Percentiles rank a stretch among this genome's conserved stretches.
These are phyloP conservation scores for Anser cygnoides DNA, from an alignment of 2,113 vertebrate genomes.

Conservation along the genomic window DNA sequence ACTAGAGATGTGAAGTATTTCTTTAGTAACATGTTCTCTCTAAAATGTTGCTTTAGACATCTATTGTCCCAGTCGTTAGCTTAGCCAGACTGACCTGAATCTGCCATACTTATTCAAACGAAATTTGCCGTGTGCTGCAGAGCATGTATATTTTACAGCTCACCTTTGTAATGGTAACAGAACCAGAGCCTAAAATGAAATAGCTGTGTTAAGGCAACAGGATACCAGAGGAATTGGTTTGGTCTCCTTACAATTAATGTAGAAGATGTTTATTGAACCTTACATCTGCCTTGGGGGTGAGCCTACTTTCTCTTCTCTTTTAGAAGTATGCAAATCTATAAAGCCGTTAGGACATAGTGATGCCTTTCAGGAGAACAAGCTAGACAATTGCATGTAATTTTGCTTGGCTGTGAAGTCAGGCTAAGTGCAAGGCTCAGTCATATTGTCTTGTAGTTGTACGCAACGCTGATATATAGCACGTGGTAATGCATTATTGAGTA, in stretches of 20 bases:
- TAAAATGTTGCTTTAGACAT: not conserved
- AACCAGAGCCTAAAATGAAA: slow-evolving; percentile 11
- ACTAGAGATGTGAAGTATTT: not conserved
- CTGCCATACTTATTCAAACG: slow-evolving; percentile 33
- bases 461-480: slow-evolving; percentile 6
- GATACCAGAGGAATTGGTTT: not conserved
- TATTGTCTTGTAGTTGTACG: not conserved
- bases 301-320: not conserved
- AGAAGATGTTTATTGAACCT: not conserved
- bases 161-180: not conserved
- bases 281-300: not conserved
- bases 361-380: slow-evolving; percentile 19
- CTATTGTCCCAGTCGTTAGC: not conserved
- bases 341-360: not conserved
- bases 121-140: slow-evolving; percentile 20
- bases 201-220: not conserved
- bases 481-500: slow-evolving; percentile 65
- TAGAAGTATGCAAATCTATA: slow-evolving; percentile 40
- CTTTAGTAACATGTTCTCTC: not conserved
- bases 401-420: slow-evolving; percentile 55
- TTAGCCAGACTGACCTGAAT: slow-evolving; percentile 34
- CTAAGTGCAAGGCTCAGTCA: slow-evolving; percentile 37
- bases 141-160: slow-evolving; percentile 13
- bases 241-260: not conserved
- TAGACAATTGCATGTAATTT: slow-evolving; percentile 42